These are phyloP conservation scores for Hartigia nigra DNA, from an alignment of 2,888 invertebrate species.

Conservation along the genomic window DNA sequence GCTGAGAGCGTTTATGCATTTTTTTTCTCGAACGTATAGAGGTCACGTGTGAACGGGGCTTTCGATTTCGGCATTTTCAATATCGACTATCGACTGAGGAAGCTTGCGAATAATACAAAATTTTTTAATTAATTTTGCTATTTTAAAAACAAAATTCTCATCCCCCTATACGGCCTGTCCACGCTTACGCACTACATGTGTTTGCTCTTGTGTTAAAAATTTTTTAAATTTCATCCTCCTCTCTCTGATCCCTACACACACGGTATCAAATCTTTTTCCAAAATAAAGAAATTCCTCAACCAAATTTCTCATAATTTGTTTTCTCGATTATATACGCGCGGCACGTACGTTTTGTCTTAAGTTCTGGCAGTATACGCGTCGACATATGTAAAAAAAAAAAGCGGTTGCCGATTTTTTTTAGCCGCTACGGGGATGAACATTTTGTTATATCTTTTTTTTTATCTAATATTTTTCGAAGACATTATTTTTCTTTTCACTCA, in stretches of 20 bases:
- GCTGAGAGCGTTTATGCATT: slow-evolving; percentile 9
- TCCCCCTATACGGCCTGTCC: not conserved
- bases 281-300: too few relatives aligned
- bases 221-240: too few relatives aligned
- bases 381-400: not conserved
- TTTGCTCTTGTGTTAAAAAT: too few relatives aligned
- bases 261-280: too few relatives aligned
- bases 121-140: too few relatives aligned
- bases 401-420: not conserved
- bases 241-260: too few relatives aligned
- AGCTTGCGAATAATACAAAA: not conserved
- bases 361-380: not conserved
- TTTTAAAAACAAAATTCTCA: not conserved
- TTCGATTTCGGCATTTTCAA: slow-evolving; percentile 14
- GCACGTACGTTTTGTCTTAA: not conserved
- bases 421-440: slow-evolving; percentile 22
- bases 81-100: not conserved
- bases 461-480: not conserved
- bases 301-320: too few relatives aligned
- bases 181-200: too few relatives aligned
- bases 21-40: slow-evolving; percentile 10
- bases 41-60: slow-evolving; percentile 23
- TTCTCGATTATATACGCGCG: not conserved
- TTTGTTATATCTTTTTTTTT: slow-evolving; percentile 17
- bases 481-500: not conserved